phyloP scores from a whole-genome alignment of 2,113 vertebrate species.

The Alligator mississippiensis region DNA sequence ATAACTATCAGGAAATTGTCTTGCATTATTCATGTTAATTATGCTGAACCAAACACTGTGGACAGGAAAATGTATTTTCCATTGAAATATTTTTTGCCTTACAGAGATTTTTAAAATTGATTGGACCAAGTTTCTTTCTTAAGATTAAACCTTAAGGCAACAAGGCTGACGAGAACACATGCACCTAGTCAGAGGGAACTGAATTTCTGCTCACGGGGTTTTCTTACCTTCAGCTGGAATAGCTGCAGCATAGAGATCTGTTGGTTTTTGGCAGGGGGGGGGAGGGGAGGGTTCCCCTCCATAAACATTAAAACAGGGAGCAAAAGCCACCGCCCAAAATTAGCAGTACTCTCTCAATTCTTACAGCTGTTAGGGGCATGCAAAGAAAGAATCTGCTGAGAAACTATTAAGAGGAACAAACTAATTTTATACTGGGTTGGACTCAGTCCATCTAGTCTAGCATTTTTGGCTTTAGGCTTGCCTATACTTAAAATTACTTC shows the following conservation, averaged over 20 bases:
- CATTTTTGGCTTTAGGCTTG: neutral
- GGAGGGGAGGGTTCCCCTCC: neutral
- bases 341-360: neutral
- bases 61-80: slow-evolving; percentile 73
- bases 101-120: slow-evolving; percentile 70
- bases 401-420: neutral
- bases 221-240: neutral
- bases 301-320: neutral
- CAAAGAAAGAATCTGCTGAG: neutral
- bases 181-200: neutral
- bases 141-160: slow-evolving; percentile 46
- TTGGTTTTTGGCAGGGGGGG: too few species aligned
- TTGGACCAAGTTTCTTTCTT: slow-evolving; percentile 44
- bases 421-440: neutral
- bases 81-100: slow-evolving; percentile 68
- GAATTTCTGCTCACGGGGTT: slow-evolving; percentile 9
- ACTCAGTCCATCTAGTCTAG: neutral
- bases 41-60: slow-evolving; percentile 73
- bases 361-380: neutral
- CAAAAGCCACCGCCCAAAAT: neutral
- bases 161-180: neutral
- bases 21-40: slow-evolving; percentile 85
- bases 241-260: neutral
- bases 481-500: neutral
- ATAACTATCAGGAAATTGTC: slow-evolving; percentile 79